Evolutionary conservation across 2,113 vertebrate species (phyloP).

Genomic region (Strigops habroptila): DNA sequence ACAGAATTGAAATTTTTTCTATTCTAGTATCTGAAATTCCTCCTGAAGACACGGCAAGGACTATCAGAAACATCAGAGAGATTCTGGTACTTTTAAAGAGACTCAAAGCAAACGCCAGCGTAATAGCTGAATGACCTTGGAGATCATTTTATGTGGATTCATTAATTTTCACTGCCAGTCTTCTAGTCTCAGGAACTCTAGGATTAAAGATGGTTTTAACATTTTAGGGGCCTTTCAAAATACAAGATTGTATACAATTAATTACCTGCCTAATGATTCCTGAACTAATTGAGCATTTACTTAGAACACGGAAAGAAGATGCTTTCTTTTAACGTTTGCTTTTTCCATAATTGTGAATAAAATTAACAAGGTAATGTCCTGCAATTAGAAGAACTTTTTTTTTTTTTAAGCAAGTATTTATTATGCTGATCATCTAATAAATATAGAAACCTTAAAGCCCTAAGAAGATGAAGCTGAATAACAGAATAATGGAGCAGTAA

Average conservation of each 20-base stretch:
- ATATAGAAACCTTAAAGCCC: background rate
- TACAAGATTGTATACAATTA: conserved; percentile 40
- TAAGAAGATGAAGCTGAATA: conserved; percentile 40
- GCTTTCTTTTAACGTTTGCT: conserved; percentile 51
- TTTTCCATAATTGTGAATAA: conserved; percentile 54
- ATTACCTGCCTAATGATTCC: conserved; percentile 61
- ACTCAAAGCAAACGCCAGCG: conserved; percentile 49
- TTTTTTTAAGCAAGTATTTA: conserved; percentile 41
- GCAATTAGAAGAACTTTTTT: conserved; percentile 37
- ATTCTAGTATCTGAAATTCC: conserved; percentile 39
- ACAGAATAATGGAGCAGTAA: conserved; percentile 61
- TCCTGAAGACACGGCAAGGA: conserved; percentile 62
- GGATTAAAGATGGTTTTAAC: conserved; percentile 63
- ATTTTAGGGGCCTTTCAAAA: conserved; percentile 59
- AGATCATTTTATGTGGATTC: conserved; percentile 65
- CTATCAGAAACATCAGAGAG: conserved; percentile 36
- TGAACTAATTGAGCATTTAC: conserved; percentile 60
- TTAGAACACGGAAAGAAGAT: conserved; percentile 60
- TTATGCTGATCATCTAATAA: conserved; percentile 29
- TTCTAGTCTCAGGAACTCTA: conserved; percentile 57
- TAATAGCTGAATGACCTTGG: conserved; percentile 75
- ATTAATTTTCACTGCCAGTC: conserved; percentile 48
- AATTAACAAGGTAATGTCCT: conserved; percentile 65
- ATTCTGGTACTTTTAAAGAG: conserved; percentile 60
- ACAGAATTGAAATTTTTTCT: conserved; percentile 36